phyloP scores from a whole-genome alignment of 2,113 vertebrate species.

The Apodemus speciosus region DNA sequence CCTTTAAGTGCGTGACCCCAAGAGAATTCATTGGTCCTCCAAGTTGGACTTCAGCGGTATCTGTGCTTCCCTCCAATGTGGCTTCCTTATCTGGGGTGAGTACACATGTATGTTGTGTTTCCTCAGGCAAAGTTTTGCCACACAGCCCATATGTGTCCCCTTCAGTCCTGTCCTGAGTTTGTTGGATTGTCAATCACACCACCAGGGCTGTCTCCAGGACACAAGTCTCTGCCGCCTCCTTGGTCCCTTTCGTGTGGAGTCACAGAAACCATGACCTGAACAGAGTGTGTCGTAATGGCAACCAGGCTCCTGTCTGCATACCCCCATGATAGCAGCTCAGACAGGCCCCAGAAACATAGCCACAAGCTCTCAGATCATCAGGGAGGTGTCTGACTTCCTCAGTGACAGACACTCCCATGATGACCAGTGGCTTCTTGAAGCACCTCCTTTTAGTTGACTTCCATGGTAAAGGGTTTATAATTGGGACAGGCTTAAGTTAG shows the following conservation, averaged over 20 bases:
- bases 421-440: neutral
- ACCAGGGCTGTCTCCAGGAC: neutral
- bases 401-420: neutral
- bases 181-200: rapidly evolving
- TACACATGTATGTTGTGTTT: neutral
- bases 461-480: neutral
- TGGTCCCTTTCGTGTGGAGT: neutral
- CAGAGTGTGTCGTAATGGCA: rapidly evolving
- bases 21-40: neutral
- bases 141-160: neutral
- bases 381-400: neutral
- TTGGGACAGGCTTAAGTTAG: neutral
- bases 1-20: neutral
- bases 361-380: too few relatives aligned
- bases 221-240: neutral
- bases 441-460: neutral
- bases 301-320: neutral
- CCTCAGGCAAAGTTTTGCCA: neutral
- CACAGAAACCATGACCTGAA: neutral
- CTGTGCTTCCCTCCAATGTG: neutral
- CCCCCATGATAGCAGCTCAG: neutral
- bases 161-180: neutral
- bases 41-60: neutral
- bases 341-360: neutral
- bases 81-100: neutral